Evolutionary conservation across 2,888 invertebrate genomes (phyloP), one percentile per base, ranked within the genome.

Genomic region (Hirtodrosophila confusa): DNA sequence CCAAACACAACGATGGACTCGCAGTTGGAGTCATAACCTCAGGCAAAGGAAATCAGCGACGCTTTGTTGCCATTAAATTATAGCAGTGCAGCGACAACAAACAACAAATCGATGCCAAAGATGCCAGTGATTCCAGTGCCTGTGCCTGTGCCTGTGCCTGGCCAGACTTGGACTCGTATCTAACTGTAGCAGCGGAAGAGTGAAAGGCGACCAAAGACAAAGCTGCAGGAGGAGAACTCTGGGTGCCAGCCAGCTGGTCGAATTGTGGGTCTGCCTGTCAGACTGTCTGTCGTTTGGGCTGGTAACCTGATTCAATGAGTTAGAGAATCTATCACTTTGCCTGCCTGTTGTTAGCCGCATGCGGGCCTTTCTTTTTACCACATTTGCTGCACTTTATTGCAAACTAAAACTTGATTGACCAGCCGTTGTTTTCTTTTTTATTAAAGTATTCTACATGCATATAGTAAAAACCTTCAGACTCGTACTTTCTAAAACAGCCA

Each of bases 281-380:
- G 39, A 11, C 9, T 17, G 55, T 41, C 51, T 41, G 68, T 33
- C 56, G 58, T 27, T 58, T 78, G 78, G 80, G 64, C 73, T 63
- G 75, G 67, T 82, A 85, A 85, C 85, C 80, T 85, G 82, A 80
- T 80, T 80, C 71, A 74, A 67, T 78, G 73, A 73, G 85, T 55
- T 71, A 43, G 77, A 57, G 66, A 82, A 79, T 80, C 80, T 85
- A 85, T 80, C 79, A 82, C 62, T 27, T 27, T 27, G 6, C 49
- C 64, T 47, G 47, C 50, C 48, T 27, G 40, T 48, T 48, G 48
- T 37, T 27, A 35, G 58, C 49, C 39, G 33, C 45, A 69, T 65
- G 66, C 73, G 56, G 65, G 69, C 66, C 74, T 76, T 73, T 77
- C 76, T 73, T 73, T 77, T 77, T 58, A 62, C 65, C 53, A 49